Evolutionary conservation across 1,140 invertebrate species (phyloP).

Genomic region (Palaemon carinicauda): DNA sequence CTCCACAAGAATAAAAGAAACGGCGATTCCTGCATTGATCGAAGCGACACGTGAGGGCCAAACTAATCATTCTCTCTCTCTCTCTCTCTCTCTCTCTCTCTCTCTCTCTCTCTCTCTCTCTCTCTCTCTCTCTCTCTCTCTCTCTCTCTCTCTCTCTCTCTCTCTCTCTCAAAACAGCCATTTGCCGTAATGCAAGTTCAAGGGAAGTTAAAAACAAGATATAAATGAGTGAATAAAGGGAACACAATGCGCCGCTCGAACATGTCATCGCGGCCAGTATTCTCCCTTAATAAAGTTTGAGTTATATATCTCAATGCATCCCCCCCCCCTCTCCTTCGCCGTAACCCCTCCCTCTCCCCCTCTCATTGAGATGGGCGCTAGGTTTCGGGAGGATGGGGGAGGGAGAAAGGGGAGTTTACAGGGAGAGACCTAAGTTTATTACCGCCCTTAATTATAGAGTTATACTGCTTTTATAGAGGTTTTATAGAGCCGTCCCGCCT

Average conservation of each 20-base stretch:
- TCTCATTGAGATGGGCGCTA: no score
- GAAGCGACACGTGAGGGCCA: no score
- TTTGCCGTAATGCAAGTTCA: background rate
- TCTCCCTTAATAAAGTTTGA: slow-evolving; percentile 38
- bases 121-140: slow-evolving; percentile 20
- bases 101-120: slow-evolving; percentile 2
- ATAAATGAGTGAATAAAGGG: background rate
- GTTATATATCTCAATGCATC: slow-evolving; percentile 45
- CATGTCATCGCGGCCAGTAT: background rate
- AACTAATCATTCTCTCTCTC: background rate
- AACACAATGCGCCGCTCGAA: no score
- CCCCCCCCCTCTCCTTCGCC: background rate
- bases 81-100: background rate
- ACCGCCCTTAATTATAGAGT: slow-evolving; percentile 56
- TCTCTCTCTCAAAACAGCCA: background rate
- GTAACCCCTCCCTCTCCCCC: no score
- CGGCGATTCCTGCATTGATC: no score
- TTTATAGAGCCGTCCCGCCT: slow-evolving; percentile 44
- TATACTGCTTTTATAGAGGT: slow-evolving; percentile 56
- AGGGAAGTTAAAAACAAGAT: background rate
- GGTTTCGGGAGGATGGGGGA: no score
- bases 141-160: slow-evolving; percentile 26
- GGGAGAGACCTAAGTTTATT: slow-evolving; percentile 51
- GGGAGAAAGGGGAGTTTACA: background rate
- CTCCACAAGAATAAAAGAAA: no score